These are phyloP conservation scores for Leptinotarsa lineolata DNA, from an alignment of 1,140 invertebrate species.

Conservation along the genomic window DNA sequence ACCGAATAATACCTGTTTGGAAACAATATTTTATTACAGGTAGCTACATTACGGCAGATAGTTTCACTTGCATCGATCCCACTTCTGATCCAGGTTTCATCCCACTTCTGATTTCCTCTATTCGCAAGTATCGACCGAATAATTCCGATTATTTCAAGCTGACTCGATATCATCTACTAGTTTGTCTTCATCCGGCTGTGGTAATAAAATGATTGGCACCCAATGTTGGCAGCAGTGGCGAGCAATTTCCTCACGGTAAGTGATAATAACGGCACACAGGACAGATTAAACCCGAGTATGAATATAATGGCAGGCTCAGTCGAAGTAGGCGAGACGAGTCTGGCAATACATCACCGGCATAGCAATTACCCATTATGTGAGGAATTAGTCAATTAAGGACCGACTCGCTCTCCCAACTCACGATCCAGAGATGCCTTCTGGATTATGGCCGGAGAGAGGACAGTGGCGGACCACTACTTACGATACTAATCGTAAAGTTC, in stretches of 20 bases:
- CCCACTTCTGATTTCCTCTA: too few relatives aligned
- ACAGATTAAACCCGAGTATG: conserved; percentile 22
- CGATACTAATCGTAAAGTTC: too few relatives aligned
- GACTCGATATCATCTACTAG: too few relatives aligned
- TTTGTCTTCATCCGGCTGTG: too few relatives aligned
- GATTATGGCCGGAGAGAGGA: conserved; percentile 32
- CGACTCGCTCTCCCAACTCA: conserved; percentile 35
- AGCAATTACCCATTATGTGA: conserved; percentile 51
- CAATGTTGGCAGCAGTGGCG: not conserved
- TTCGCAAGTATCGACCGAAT: too few relatives aligned
- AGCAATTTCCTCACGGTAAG: conserved; percentile 3
- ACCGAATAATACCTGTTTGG: too few relatives aligned
- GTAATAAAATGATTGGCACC: too few relatives aligned
- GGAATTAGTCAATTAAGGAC: conserved; percentile 52
- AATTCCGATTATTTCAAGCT: too few relatives aligned
- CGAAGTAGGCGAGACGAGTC: conserved; percentile 28
- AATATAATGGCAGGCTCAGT: conserved; percentile 38
- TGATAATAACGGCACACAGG: conserved; percentile 18
- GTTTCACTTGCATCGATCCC: not conserved
- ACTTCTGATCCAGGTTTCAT: too few relatives aligned
- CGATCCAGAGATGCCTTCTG: conserved; percentile 42
- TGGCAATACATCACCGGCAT: conserved; percentile 46
- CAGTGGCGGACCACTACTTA: conserved; percentile 23
- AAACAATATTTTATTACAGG: too few relatives aligned
- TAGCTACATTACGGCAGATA: too few relatives aligned